These are phyloP conservation scores for Aproaerema taeniolella DNA, from an alignment of 2,888 invertebrate species.

Conservation along the genomic window DNA sequence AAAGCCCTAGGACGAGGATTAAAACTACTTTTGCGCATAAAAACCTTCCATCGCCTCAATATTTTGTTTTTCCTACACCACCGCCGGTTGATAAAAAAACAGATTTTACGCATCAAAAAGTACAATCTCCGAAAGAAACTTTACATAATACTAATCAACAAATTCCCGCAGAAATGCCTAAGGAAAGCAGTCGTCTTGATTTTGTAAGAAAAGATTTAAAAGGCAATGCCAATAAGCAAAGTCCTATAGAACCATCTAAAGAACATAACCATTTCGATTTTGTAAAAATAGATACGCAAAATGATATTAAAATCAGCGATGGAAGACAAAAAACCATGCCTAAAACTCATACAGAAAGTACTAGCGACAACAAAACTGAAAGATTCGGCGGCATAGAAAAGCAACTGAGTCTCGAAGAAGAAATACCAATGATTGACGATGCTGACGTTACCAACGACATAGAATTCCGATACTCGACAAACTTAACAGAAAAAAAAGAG, in stretches of 20 bases:
- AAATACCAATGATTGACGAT: slow-evolving; percentile 74
- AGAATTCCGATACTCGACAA: slow-evolving; percentile 59
- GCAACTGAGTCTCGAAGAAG: slow-evolving; percentile 68
- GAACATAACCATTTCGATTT: no score
- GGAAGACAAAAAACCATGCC: neutral
- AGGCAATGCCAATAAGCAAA: neutral
- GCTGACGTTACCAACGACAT: slow-evolving; percentile 60
- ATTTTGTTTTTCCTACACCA: slow-evolving; percentile 67
- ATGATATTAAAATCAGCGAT: no score
- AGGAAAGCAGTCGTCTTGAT: no score
- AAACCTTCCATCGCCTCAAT: slow-evolving; percentile 66
- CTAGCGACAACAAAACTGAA: slow-evolving; percentile 14
- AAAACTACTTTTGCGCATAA: slow-evolving; percentile 77
- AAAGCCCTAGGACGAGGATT: slow-evolving; percentile 79
- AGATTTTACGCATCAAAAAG: slow-evolving; percentile 31
- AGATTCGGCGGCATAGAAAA: slow-evolving; percentile 63
- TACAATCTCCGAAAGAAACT: neutral
- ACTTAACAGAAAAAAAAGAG: slow-evolving; percentile 32
- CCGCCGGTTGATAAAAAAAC: slow-evolving; percentile 51
- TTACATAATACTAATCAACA: neutral
- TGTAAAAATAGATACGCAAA: no score
- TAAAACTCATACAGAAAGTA: no score
- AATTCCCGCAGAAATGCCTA: no score
- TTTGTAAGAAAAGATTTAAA: neutral
- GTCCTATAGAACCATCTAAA: neutral